A percentile compares a stretch with the other conserved stretches of the same genome.
phyloP scores from a whole-genome alignment of 2,113 vertebrate genomes.

The Lethenteron reissneri region DNA sequence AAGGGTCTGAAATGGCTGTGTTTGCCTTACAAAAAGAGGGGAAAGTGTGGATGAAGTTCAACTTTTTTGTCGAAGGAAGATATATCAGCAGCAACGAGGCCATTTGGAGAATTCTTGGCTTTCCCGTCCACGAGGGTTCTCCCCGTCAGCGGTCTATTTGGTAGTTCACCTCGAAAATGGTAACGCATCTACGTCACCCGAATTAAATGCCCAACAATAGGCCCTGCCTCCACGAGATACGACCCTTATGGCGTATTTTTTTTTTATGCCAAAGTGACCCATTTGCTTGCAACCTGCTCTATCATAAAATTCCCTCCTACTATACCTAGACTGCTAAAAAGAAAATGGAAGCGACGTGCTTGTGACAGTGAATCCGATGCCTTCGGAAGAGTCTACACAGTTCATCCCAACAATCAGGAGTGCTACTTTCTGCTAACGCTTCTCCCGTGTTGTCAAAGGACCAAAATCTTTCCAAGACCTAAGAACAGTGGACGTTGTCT shows the following conservation, averaged over 20 bases:
- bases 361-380: neutral
- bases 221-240: neutral
- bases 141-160: too few relatives aligned
- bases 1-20: too few relatives aligned
- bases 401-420: neutral
- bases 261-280: neutral
- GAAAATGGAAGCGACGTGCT: neutral
- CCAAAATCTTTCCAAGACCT: slow-evolving; percentile 1
- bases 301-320: neutral
- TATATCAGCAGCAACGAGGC: too few relatives aligned
- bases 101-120: too few relatives aligned
- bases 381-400: neutral
- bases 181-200: too few relatives aligned
- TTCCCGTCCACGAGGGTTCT: too few relatives aligned
- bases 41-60: too few relatives aligned
- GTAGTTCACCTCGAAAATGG: too few relatives aligned
- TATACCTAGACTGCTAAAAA: neutral
- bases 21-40: too few relatives aligned
- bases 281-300: neutral
- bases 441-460: neutral
- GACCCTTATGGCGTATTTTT: neutral
- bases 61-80: too few relatives aligned
- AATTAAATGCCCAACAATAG: too few relatives aligned
- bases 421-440: neutral
- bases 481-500: neutral